These are phyloP conservation scores for Carlito syrichta DNA, from an alignment of 2,113 vertebrate species.

Conservation along the genomic window DNA sequence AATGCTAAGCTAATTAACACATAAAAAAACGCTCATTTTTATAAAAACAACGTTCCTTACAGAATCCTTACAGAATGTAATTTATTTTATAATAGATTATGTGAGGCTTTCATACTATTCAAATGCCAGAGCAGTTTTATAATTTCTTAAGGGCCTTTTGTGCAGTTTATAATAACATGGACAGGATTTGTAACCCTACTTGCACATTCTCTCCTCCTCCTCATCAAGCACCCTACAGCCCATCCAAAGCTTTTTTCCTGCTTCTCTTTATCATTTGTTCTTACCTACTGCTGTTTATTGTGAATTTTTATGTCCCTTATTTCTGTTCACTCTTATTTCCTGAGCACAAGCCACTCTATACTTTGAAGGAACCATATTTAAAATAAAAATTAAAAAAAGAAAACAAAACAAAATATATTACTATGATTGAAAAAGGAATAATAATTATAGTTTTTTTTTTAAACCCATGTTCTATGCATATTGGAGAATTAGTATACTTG, in stretches of 20 bases:
- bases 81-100: constrained; percentile 32
- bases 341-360: background rate
- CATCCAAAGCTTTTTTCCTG: background rate
- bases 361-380: constrained; percentile 1
- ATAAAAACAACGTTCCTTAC: constrained; percentile 19
- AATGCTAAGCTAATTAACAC: constrained; percentile 11
- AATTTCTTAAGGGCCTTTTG: constrained; percentile 23
- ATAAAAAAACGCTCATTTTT: background rate
- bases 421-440: background rate
- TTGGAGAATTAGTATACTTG: background rate
- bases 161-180: constrained; percentile 32
- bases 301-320: background rate
- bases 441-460: background rate
- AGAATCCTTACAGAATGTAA: background rate
- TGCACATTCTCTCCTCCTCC: constrained; percentile 18
- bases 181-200: background rate
- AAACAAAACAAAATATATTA: background rate
- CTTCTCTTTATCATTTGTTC: constrained; percentile 46
- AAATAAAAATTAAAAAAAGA: constrained; percentile 31
- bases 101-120: constrained; percentile 18
- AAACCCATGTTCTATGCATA: background rate
- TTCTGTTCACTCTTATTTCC: constrained; percentile 20
- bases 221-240: background rate
- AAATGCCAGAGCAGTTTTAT: constrained; percentile 31
- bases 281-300: constrained; percentile 50